A percentile compares a stretch with the other conserved stretches of the same genome.
phyloP scores from a whole-genome alignment of 1,140 invertebrate species.

The Dermatophagoides farinae region DNA sequence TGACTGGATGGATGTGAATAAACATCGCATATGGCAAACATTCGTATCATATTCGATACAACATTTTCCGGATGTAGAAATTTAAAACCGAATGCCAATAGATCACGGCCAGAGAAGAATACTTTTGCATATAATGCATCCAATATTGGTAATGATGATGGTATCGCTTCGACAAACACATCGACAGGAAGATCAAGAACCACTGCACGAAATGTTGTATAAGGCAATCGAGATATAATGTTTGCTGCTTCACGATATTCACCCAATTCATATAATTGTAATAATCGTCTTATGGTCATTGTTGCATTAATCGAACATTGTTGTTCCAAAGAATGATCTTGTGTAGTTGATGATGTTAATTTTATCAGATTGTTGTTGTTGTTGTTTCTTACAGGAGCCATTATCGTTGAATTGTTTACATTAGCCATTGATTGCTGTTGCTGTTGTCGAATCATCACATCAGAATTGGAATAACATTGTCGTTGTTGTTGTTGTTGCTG shows the following conservation, averaged over 20 bases:
- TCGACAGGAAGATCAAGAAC: constrained; percentile 55
- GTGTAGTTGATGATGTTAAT: neutral
- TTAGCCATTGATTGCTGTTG: neutral
- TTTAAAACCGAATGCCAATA: constrained; percentile 22
- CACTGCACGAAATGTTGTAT: constrained; percentile 46
- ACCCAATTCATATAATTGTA: constrained; percentile 50
- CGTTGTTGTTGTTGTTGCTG: neutral
- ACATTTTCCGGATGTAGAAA: constrained; percentile 48
- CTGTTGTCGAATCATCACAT: too few species aligned
- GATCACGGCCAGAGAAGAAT: constrained; percentile 24
- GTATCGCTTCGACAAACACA: constrained; percentile 60
- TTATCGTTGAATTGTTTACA: neutral
- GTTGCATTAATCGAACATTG: neutral
- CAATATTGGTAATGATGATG: constrained; percentile 57
- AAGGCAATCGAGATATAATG: constrained; percentile 47
- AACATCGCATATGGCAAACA: constrained; percentile 35
- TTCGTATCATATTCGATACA: constrained; percentile 52
- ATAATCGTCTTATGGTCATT: constrained; percentile 27
- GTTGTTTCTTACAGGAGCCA: constrained; percentile 22
- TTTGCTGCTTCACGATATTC: constrained; percentile 56
- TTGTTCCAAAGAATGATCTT: neutral
- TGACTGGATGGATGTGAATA: neutral
- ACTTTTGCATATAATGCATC: constrained; percentile 62
- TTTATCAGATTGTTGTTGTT: constrained; percentile 27
- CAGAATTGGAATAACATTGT: neutral